phyloP scores from a whole-genome alignment of 2,888 invertebrate species.

The Ischnus inquisitorius region DNA sequence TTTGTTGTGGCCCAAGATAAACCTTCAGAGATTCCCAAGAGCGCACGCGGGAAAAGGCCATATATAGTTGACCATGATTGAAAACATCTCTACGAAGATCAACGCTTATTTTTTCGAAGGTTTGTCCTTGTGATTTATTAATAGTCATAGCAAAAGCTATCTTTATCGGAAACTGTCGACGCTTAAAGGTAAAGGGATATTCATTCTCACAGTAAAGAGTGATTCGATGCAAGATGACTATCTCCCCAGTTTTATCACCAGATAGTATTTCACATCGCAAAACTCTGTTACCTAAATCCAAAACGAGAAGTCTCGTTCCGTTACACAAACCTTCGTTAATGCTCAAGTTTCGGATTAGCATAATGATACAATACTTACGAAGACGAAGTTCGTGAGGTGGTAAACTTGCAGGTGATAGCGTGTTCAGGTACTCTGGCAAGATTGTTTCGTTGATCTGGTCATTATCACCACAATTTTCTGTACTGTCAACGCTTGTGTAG shows the following conservation, averaged over 20 bases:
- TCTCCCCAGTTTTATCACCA: conserved; percentile 56
- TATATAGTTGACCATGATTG: conserved; percentile 66
- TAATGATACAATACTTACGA: conserved; percentile 24
- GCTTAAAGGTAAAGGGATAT: not conserved
- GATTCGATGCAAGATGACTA: conserved; percentile 54
- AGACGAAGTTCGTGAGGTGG: conserved; percentile 35
- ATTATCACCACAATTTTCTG: conserved; percentile 49
- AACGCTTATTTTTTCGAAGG: not conserved
- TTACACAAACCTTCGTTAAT: conserved; percentile 66
- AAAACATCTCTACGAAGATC: conserved; percentile 53
- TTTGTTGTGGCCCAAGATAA: conserved; percentile 32
- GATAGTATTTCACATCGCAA: conserved; percentile 48
- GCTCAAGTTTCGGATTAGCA: conserved; percentile 64
- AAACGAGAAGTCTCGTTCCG: conserved; percentile 1
- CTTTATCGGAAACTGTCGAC: conserved; percentile 8
- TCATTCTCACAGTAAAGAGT: conserved; percentile 57
- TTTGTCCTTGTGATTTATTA: conserved; percentile 26
- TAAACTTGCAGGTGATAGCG: conserved; percentile 50
- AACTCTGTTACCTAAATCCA: conserved; percentile 59
- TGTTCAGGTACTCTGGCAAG: conserved; percentile 61
- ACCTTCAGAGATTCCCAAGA: conserved; percentile 60
- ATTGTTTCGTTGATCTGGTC: conserved; percentile 38
- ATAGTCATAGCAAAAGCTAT: conserved; percentile 37
- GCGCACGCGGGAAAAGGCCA: conserved; percentile 40
- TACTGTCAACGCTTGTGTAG: conserved; percentile 51